These are phyloP conservation scores for Numida meleagris DNA, from an alignment of 2,113 vertebrate genomes.

Conservation along the genomic window DNA sequence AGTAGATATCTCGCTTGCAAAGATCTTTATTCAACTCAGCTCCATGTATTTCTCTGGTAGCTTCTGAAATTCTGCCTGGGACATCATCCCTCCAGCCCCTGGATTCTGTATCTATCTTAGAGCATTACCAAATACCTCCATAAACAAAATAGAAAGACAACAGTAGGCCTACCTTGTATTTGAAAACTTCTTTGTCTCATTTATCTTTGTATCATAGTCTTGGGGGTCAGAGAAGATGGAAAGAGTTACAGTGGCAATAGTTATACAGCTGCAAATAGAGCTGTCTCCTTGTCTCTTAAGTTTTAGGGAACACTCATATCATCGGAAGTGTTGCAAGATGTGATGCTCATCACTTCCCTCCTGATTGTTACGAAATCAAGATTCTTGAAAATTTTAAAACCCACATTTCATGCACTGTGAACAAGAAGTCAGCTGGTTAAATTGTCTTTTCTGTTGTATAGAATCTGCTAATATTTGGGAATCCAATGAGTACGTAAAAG, in stretches of 20 bases:
- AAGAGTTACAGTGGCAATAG: neutral
- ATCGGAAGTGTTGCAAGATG: slow-evolving; percentile 56
- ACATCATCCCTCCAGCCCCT: neutral
- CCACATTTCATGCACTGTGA: neutral
- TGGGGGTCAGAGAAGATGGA: neutral
- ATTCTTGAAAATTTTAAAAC: no score
- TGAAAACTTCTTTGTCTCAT: neutral
- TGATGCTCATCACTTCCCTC: neutral
- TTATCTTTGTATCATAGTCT: neutral
- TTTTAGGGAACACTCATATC: neutral
- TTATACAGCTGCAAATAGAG: neutral
- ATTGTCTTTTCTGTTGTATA: neutral
- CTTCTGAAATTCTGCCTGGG: neutral
- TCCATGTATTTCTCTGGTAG: neutral
- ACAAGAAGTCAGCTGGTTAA: neutral
- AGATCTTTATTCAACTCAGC: neutral
- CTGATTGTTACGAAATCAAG: neutral
- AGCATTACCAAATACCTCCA: neutral
- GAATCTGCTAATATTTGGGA: neutral
- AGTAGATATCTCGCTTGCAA: neutral
- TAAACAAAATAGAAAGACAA: neutral
- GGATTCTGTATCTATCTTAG: neutral
- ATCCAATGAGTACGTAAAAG: neutral
- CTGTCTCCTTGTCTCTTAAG: neutral
- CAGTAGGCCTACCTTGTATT: slow-evolving; percentile 26